Percentiles rank a stretch among this genome's conserved stretches.
Evolutionary conservation across 2,113 vertebrate species (phyloP).

Genomic region (Paracanthobrama guichenoti): DNA sequence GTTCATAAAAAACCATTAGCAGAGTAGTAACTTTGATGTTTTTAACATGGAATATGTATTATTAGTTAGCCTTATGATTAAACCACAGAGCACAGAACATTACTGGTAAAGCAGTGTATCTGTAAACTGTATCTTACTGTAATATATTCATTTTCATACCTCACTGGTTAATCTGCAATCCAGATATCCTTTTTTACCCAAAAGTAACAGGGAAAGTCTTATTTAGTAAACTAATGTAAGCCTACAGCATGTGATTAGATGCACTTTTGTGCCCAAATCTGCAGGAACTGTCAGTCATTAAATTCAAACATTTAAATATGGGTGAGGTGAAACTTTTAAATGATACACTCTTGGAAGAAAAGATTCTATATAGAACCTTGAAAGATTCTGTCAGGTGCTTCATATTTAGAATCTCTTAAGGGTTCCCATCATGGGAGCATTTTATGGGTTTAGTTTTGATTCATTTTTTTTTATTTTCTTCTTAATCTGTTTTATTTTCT

Average conservation of each 20-base stretch:
- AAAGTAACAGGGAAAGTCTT: too few species aligned
- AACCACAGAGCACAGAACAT: neutral
- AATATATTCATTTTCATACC: neutral
- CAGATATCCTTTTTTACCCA: too few species aligned
- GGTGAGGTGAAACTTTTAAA: neutral
- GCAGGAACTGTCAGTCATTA: neutral
- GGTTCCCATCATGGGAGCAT: too few species aligned
- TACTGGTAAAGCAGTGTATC: neutral
- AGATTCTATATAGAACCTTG: too few species aligned
- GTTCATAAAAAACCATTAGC: neutral
- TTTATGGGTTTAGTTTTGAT: too few species aligned
- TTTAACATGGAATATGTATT: neutral
- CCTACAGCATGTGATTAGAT: neutral
- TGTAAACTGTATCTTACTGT: neutral
- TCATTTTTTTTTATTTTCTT: too few species aligned
- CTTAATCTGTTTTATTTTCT: too few species aligned
- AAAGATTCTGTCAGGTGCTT: too few species aligned
- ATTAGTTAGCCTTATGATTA: too few species aligned
- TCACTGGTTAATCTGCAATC: neutral
- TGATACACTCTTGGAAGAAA: too few species aligned
- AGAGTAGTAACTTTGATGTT: neutral
- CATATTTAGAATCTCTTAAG: too few species aligned
- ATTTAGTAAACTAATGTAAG: neutral
- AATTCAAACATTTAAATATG: neutral
- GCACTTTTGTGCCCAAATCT: neutral